These are phyloP conservation scores for Rhea americana DNA, from an alignment of 2,113 vertebrate genomes.

Conservation along the genomic window DNA sequence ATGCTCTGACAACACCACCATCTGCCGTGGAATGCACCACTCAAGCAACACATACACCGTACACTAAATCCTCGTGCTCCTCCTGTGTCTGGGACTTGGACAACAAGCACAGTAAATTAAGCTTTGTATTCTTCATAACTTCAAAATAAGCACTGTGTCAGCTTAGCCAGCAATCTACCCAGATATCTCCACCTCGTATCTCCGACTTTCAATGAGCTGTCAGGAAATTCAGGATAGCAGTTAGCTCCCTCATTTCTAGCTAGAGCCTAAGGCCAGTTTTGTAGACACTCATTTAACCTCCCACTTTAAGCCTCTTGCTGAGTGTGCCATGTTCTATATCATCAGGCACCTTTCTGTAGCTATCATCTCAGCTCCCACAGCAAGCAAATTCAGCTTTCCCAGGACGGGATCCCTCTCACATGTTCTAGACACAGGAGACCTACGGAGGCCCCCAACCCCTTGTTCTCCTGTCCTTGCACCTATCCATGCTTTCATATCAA, in stretches of 20 bases:
- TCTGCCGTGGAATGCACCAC: background rate
- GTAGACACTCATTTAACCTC: conserved; percentile 6
- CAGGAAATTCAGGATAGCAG: background rate
- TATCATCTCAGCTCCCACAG: conserved; percentile 5
- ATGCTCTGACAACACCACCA: background rate
- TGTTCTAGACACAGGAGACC: background rate
- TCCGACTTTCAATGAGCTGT: background rate
- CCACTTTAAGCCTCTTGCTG: conserved; percentile 14
- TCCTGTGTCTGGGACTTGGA: background rate
- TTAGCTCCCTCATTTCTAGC: background rate
- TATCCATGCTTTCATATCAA: background rate
- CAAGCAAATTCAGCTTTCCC: background rate
- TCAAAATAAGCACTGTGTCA: background rate
- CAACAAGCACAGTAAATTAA: background rate
- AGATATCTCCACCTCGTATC: background rate
- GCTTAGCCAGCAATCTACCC: background rate
- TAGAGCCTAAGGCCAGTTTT: background rate
- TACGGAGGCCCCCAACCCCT: background rate
- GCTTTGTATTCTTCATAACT: background rate
- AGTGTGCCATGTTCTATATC: conserved; percentile 11
- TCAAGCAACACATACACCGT: background rate
- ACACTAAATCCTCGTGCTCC: background rate
- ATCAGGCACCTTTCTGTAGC: conserved; percentile 13
- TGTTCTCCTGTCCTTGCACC: background rate
- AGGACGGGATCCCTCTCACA: background rate